Evolutionary conservation across 2,797 vertebrate species (phyloP), one percentile per base, ranked within the genome.

Genomic region (Gila robusta): DNA sequence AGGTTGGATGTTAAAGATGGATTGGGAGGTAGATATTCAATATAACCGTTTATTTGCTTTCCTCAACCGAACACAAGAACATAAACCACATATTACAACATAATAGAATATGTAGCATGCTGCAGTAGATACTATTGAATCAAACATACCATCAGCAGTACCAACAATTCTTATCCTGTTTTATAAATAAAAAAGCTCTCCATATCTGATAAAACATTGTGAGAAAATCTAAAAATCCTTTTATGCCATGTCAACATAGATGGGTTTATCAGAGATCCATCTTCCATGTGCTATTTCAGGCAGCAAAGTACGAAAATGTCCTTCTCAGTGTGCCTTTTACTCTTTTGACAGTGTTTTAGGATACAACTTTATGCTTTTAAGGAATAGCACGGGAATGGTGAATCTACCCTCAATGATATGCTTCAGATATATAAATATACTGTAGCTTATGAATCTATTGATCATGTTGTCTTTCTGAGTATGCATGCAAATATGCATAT

Each of bases 1-100:
- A 91, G 62, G 10, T 71, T 91, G 81, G 47, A 78, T 73, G 87
- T 96, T 73, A 94, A 91, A 64, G 91, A 94, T 92, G 95, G 94
- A 0, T 86, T 88, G 86, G 95, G 94, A 37, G 94, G 96, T 96
- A 88, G 19, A 90, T 90, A 85, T 16, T 7, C n/a, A 4, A 3
- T 67, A 35, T 77, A 0, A 76, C 1, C 1, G 5, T 54, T 35
- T 16, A 16, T 66, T 28, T 76, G 49, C 72, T 76, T 76, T 12
- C 26, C 47, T 54, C 28, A 37, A 77, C 32, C 73, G 23, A 37
- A 76, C 73, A 56, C 47, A 23, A 54, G 28, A 32, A 49, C 7
- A 73, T 28, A 26, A 17, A 47, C n/a, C n/a, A 28, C 14, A 28
- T 8, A 73, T 47, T 44, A 26, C 39, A 44, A 44, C 11, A 44